A percentile compares a stretch with the other conserved stretches of the same genome.
Conservation (phyloP, 1,140 invertebrate genomes). For the Rhyacophila brunnea region DNA sequence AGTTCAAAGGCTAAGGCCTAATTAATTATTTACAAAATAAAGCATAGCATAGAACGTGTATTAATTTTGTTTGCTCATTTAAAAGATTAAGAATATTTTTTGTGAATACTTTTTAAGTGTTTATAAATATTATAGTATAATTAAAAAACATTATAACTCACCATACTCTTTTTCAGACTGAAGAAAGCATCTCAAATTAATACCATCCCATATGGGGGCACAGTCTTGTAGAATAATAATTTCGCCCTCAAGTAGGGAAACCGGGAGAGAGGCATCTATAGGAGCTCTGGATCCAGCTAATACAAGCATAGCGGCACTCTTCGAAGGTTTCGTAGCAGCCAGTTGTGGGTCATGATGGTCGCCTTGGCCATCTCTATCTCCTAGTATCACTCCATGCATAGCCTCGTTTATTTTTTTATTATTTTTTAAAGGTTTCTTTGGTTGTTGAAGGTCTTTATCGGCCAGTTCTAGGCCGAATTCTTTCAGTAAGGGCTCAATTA, state of each 20-base stretch:
- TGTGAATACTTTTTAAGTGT: no score
- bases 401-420: no score
- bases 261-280: conserved; percentile 59
- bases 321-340: conserved; percentile 28
- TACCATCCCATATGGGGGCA: conserved; percentile 53
- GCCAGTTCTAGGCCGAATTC: conserved; percentile 43
- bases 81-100: no score
- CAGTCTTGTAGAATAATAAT: conserved; percentile 61
- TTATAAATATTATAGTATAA: no score
- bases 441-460: conserved; percentile 20
- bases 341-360: no score
- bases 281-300: conserved; percentile 64
- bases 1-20: no score
- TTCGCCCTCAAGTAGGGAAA: conserved; percentile 59
- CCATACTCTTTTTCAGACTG: conserved; percentile 52
- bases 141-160: conserved; percentile 32
- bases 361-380: no score
- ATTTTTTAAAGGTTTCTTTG: no score
- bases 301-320: conserved; percentile 48
- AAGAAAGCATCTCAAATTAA: conserved; percentile 48
- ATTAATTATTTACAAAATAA: no score
- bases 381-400: no score
- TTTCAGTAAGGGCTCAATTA: conserved; percentile 44
- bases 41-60: no score
- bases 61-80: no score